Conservation (phyloP, 2,888 invertebrate genomes). For the Pantelozetes paolii region DNA sequence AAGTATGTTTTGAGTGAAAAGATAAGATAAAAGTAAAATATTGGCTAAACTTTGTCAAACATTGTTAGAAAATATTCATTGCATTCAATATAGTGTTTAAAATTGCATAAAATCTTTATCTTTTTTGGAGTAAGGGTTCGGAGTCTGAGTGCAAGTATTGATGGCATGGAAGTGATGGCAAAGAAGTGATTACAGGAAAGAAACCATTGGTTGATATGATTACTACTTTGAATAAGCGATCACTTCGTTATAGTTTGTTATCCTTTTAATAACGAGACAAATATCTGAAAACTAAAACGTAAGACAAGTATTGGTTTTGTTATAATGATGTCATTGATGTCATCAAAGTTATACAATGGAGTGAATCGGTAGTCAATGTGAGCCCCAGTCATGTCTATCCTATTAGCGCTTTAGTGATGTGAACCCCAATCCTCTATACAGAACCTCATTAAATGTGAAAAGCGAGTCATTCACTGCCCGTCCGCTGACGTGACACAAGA, state of each 20-base stretch:
- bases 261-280: constrained; percentile 29
- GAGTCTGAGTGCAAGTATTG: too few species aligned
- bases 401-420: constrained; percentile 22
- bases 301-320: constrained; percentile 32
- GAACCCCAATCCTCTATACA: constrained; percentile 6
- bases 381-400: constrained; percentile 32
- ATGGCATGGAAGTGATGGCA: background rate
- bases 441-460: constrained; percentile 24
- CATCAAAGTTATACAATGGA: constrained; percentile 21
- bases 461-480: constrained; percentile 16
- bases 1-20: too few species aligned
- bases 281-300: constrained; percentile 19
- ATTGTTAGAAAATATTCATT: too few species aligned
- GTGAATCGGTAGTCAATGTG: background rate
- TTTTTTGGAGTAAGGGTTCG: too few species aligned
- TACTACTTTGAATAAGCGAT: constrained; percentile 34
- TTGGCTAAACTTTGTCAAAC: too few species aligned
- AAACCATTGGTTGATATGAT: constrained; percentile 3
- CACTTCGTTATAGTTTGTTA: constrained; percentile 32
- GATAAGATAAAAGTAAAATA: too few species aligned
- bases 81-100: too few species aligned
- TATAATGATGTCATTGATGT: constrained; percentile 6
- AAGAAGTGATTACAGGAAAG: background rate
- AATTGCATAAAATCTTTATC: too few species aligned
- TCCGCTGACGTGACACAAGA: constrained; percentile 34